Base-by-base conservation (phyloP, 2,113 vertebrate species). In the Seriola aureovittata region DNA sequence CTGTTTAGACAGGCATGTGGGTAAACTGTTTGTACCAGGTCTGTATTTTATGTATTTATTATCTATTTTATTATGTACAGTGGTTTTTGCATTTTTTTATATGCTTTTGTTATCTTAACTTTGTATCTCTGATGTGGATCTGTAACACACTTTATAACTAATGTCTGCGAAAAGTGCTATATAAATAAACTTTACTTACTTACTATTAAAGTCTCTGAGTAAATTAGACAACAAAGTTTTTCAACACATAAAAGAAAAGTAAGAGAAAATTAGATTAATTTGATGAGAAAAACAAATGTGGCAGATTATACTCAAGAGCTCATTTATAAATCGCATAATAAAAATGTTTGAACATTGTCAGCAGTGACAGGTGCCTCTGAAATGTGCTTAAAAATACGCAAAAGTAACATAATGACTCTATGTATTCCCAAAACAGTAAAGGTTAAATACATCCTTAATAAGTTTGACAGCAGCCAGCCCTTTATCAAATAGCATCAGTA, bases 361-460 rank as follows among this genome's bases (percentile, higher is more conserved):
- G n/a, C n/a, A 2, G 12, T 70, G 48, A 77, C 44, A 71, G 55
- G 25, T 4, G 23, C 62, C 50, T 75, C 55, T 77, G 32, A 63
- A 82, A 79, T 29, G 7, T 50, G 19, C 44, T 69, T 74, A 60
- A 71, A 85, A 85, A 65, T 71, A 81, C 71, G 65, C 63, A 65
- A 85, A 38, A 36, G 60, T 55, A 75, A 71, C 40, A 75, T 19
- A 72, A 52, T 82, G 83, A 82, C 81, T 88, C 75, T 58, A 63
- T 84, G 40, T 75, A 85, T 88, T 87, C 78, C 68, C 82, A 84
- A 68, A 71, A 80, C 71, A 81, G 73, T 81, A 69, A 80, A 91
- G 80, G 87, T 92, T 90, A 89, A 89, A 90, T 58, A 67, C 85
- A 87, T 89, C 57, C 38, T 70, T 89, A 90, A 88, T 88, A 93